Base-by-base conservation (phyloP, 2,888 invertebrate species). In the Callyntrura sp. region DNA sequence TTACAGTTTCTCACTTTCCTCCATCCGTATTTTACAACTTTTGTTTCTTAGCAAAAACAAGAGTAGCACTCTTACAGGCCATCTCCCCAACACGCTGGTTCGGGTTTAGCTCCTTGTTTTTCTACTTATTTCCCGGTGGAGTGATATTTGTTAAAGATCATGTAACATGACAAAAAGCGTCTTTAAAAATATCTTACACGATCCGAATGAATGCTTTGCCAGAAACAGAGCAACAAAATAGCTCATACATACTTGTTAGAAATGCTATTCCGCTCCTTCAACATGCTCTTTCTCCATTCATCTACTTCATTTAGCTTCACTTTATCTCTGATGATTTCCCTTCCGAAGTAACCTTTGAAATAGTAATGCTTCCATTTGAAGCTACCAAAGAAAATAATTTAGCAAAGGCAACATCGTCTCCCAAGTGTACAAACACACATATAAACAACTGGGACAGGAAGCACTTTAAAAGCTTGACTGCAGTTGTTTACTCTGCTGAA, bases 131-230 rank as follows among this genome's bases (percentile, higher is more conserved):
- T 86, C 86, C 86, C 86, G 43, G 20, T 43, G 86, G 86, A 65
- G 48, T 79, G 35, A 86, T 79, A 79, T 86, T 60, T 76, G 86
- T 65, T 68, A 85, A 78, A 79, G 79, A 86, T 86, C 62, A 55
- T 86, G 62, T 78, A 65, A 86, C 86, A 86, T 86, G 86, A 79
- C 86, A 79, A 86, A 48, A 79, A 76, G 51, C 51, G 55, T 76
- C 76, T 76, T 76, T 76, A 55, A 23, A 73, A 76, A 51, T 51
- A 76, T 55, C 25, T 25, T 20, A 14, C 25, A 43, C 14, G n/a
- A 43, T 35, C 35, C n/a, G 17, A 70, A 68, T 43, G 17, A 70
- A 68, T 43, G 23, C 35, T 43, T 43, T n/a, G 17, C 17, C 48
- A 28, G 28, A 57, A 14, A 51, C 51, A 51, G 51, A 51, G 9